Conservation (phyloP, 1,140 invertebrate genomes). For the Heliconius melpomene region DNA sequence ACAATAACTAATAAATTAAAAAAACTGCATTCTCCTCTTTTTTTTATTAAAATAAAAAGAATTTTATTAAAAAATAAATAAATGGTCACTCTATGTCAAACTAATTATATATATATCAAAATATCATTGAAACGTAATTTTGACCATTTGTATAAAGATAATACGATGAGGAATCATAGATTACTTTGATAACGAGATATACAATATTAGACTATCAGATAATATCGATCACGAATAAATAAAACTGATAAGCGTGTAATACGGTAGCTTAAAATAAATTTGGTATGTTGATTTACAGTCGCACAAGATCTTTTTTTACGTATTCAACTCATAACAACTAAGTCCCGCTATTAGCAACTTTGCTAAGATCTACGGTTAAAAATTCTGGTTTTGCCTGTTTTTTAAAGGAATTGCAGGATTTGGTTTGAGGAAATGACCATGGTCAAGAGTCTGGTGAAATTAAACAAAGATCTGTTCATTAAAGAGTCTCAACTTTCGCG, state of each 20-base stretch:
- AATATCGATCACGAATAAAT: slow-evolving; percentile 25
- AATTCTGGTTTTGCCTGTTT: no score
- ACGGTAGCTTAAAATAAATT: slow-evolving; percentile 23
- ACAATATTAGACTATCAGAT: slow-evolving; percentile 26
- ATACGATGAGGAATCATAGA: slow-evolving; percentile 29
- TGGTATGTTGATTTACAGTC: neutral
- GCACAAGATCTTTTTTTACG: no score
- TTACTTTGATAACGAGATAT: slow-evolving; percentile 34
- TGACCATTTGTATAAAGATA: neutral
- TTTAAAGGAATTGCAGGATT: no score
- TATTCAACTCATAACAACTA: no score
- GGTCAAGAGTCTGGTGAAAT: no score
- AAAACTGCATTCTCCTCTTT: no score
- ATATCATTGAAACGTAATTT: slow-evolving; percentile 9
- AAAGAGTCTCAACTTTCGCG: no score
- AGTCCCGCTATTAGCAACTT: no score
- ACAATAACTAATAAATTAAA: no score
- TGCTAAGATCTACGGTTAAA: no score
- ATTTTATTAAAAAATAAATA: neutral
- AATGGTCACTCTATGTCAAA: neutral
- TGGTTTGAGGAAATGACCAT: no score
- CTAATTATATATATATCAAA: neutral
- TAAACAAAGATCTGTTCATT: no score
- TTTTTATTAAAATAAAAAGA: neutral
- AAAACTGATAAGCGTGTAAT: slow-evolving; percentile 25